Conservation (phyloP, 2,888 invertebrate species). For the Hypomecis atomaria region DNA sequence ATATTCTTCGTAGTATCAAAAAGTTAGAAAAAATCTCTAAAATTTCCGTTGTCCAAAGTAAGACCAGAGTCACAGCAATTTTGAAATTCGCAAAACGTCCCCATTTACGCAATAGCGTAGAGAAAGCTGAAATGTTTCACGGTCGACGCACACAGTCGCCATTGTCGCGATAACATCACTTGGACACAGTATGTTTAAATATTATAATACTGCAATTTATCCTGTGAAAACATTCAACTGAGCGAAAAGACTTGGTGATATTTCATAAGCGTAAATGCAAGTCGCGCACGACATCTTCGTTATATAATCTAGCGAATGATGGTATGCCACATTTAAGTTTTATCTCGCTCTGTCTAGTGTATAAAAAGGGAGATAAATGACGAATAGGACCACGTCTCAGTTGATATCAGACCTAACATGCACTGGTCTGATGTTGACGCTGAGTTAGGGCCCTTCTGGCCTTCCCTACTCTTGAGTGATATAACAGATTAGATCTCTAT, state of each 20-base stretch:
- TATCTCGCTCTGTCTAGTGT: no score
- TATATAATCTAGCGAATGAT: no score
- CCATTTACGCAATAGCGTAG: slow-evolving; percentile 56
- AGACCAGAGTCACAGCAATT: slow-evolving; percentile 22
- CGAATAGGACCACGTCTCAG: no score
- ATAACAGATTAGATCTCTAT: no score
- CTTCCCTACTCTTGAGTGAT: no score
- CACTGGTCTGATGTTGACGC: no score
- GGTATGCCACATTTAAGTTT: no score
- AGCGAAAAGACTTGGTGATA: background rate
- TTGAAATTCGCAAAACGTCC: slow-evolving; percentile 29
- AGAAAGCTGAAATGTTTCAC: slow-evolving; percentile 57
- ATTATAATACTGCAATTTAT: slow-evolving; percentile 16
- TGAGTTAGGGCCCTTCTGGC: no score
- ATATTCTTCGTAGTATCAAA: background rate
- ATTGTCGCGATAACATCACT: slow-evolving; percentile 59
- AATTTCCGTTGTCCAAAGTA: slow-evolving; percentile 17
- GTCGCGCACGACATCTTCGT: background rate
- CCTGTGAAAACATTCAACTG: slow-evolving; percentile 1
- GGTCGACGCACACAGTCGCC: slow-evolving; percentile 50
- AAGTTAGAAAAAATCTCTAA: slow-evolving; percentile 12
- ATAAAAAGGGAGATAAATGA: no score
- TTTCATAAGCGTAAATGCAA: background rate
- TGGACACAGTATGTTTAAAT: slow-evolving; percentile 48
- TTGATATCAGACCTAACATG: no score